Evolutionary conservation across 2,888 invertebrate genomes (phyloP), one percentile per base, ranked within the genome.

Genomic region (Alloscopus bannaensis): DNA sequence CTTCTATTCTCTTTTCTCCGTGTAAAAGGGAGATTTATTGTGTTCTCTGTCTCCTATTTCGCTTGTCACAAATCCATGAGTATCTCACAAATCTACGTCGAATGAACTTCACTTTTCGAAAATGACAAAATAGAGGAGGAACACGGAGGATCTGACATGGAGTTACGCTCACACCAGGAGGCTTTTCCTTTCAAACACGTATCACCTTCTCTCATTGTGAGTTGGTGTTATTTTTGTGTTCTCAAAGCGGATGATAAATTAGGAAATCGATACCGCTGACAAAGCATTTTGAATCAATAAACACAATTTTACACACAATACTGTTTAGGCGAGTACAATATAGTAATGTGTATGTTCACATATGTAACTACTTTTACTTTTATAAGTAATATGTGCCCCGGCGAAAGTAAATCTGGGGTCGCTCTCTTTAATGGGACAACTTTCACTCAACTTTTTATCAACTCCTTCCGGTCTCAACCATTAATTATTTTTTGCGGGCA

Each of bases 21-120:
- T n/a, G n/a, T n/a, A n/a, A n/a, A n/a, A n/a, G n/a, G 24, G 36
- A 75, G 65, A 66, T 75, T 75, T 75, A 66, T 75, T 66, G 66
- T 75, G 55, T 31, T 29, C 65, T n/a, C n/a, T n/a, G n/a, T n/a
- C n/a, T 20, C 28, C 59, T 75, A 18, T 66, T 57, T 66, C n/a
- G 55, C 59, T 66, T 75, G 73, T 75, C 66, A 66, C 66, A 66
- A 75, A 47, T 59, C 73, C 66, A 66, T 75, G 40, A 55, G 66
- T 45, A 28, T 52, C 50, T 50, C 50, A 66, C 52, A 29, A 65
- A 47, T 29, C 65, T 47, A 29, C 18, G 64, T 57, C 40, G 42
- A 24, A 31, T 36, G 36, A 66, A 66, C 50, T 66, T 66, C 66
- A 75, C 68, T 75, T 75, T 75, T 66, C 18, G 66, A 68, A 66